Conservation (phyloP, 2,888 invertebrate genomes). For the Diarsia mendica region DNA sequence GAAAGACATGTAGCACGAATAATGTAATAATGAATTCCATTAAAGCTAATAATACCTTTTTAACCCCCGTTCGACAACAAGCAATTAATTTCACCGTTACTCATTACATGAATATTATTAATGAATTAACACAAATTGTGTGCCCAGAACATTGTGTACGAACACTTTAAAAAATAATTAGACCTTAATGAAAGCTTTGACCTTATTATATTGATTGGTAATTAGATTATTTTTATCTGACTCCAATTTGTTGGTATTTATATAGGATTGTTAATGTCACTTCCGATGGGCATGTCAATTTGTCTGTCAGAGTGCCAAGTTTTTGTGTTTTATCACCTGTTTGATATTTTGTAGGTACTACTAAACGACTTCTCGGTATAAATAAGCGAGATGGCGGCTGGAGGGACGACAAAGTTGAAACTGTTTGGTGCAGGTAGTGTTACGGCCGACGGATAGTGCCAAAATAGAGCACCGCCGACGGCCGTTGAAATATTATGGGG, state of each 20-base stretch:
- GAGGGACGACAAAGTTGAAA: constrained; percentile 33
- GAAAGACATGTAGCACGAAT: constrained; percentile 3
- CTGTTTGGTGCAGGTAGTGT: constrained; percentile 53
- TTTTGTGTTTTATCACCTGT: constrained; percentile 67
- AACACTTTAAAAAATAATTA: constrained; percentile 43
- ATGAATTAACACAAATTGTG: constrained; percentile 48
- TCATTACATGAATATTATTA: constrained; percentile 60
- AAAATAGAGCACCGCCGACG: constrained; percentile 64
- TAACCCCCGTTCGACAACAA: constrained; percentile 40
- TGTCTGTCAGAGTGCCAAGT: constrained; percentile 72
- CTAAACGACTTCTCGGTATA: constrained; percentile 56
- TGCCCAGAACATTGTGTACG: constrained; percentile 16
- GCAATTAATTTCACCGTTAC: constrained; percentile 55
- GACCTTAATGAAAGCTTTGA: constrained; percentile 48
- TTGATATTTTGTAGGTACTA: constrained; percentile 58
- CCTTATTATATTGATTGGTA: constrained; percentile 57
- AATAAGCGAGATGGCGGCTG: constrained; percentile 33
- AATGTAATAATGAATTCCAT: constrained; percentile 43
- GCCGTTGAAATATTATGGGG: constrained; percentile 19
- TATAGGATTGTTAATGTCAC: constrained; percentile 70
- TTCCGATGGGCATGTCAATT: constrained; percentile 68
- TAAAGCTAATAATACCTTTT: constrained; percentile 40
- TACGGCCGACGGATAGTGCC: constrained; percentile 59
- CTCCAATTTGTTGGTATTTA: constrained; percentile 70
- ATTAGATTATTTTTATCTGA: constrained; percentile 66